A percentile compares a stretch with the other conserved stretches of the same genome.
Conservation (phyloP, 1,140 invertebrate species). For the Musca vetustissima region DNA sequence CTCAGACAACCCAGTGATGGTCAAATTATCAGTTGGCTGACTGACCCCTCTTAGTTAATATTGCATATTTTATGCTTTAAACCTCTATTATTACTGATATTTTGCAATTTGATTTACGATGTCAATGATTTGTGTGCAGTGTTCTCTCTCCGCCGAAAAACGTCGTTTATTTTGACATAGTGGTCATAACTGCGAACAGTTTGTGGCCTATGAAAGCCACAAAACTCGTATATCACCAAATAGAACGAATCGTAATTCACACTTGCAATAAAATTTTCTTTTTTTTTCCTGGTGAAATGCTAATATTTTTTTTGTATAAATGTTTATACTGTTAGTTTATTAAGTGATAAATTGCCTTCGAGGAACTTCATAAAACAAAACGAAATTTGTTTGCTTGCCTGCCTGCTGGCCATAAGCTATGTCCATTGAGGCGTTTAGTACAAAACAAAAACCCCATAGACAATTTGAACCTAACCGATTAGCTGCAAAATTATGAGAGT, state of each 20-base stretch:
- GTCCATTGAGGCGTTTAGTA: no score
- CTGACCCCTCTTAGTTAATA: conserved; percentile 11
- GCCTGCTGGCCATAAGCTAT: no score
- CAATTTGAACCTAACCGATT: no score
- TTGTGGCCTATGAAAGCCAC: no score
- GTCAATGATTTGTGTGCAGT: conserved; percentile 16
- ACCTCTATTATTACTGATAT: conserved; percentile 15
- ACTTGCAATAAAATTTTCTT: conserved; percentile 12
- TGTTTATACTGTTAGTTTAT: conserved; percentile 20
- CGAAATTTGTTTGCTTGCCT: no score
- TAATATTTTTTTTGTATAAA: conserved; percentile 20
- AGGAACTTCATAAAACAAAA: background rate
- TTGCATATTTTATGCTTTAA: conserved; percentile 19
- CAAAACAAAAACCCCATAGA: no score
- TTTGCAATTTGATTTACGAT: conserved; percentile 17
- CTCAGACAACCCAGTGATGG: no score
- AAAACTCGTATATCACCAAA: background rate
- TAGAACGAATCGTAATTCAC: background rate
- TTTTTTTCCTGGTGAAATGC: background rate
- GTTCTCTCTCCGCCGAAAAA: no score
- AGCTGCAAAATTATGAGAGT: no score
- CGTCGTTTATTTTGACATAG: no score
- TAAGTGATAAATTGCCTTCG: conserved; percentile 17
- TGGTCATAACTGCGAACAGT: no score
- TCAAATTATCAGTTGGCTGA: background rate